Evolutionary conservation across 2,888 invertebrate species (phyloP), one percentile per base, ranked within the genome.

Genomic region (Mesorhabditis sp.): DNA sequence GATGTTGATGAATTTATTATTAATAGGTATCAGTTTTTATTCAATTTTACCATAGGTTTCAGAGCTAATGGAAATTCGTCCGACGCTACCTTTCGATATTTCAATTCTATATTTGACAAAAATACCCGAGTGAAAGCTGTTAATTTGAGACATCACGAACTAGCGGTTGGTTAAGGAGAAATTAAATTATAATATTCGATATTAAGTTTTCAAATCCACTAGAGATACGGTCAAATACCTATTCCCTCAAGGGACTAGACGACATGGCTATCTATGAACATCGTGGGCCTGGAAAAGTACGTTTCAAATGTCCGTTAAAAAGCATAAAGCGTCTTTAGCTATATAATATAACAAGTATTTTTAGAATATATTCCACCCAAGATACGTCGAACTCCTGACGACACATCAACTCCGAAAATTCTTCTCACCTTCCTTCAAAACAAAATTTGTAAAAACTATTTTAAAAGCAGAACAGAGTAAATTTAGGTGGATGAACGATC

Each of bases 1-100:
- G 58, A 50, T n/a, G n/a, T 50, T 50, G 58, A 50, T 50, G 58
- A 50, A n/a, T 50, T 50, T 50, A 50, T 50, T n/a, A 50, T 50
- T 50, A 10, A 10, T 10, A 50, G 58, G 58, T 50, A 13, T 50
- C 58, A 13, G 7, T 50, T 50, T 13, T 50, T 50, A n/a, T 50
- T 50, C 58, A 2, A 50, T 10, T 50, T 50, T 13, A 50, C 2
- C 58, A 2, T n/a, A 50, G n/a, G 7, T 50, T 50, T n/a, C 58
- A 50, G 58, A 2, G 28, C 28, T 28, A 28, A 28, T 28, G 28
- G 28, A 28, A 28, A 28, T 28, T 28, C 28, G 28, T 28, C 28
- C 1, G 28, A 28, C 28, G 28, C 28, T 28, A 28, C 28, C 1
- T 28, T 28, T 28, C 28, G 28, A 28, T 28, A 28, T 28, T 28